Evolutionary conservation across 1,140 invertebrate genomes (phyloP).

Genomic region (Microplitis demolitor): DNA sequence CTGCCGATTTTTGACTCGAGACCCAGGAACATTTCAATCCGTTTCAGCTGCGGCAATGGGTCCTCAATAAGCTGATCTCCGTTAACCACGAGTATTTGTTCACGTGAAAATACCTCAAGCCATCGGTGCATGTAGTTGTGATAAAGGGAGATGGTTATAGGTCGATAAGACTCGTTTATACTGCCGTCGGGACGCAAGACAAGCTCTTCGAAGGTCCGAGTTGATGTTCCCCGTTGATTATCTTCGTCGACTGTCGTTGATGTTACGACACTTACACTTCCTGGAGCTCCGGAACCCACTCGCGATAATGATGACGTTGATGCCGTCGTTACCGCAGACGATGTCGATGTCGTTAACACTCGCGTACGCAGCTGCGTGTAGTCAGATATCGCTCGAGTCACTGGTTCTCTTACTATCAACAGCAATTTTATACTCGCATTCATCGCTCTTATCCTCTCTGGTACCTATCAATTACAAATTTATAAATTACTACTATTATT

Average conservation of each 20-base stretch:
- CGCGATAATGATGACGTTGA: no score
- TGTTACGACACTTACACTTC: slow-evolving; percentile 36
- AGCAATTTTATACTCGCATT: slow-evolving; percentile 91
- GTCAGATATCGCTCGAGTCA: slow-evolving; percentile 94
- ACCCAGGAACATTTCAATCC: slow-evolving; percentile 87
- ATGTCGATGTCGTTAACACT: slow-evolving; percentile 72
- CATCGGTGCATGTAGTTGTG: slow-evolving; percentile 82
- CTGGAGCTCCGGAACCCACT: no score
- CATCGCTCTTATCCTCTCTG: slow-evolving; percentile 88
- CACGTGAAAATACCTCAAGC: slow-evolving; percentile 85
- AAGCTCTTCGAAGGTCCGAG: slow-evolving; percentile 79
- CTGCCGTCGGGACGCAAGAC: slow-evolving; percentile 79
- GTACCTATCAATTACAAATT: slow-evolving; percentile 61
- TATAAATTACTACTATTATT: slow-evolving; percentile 40
- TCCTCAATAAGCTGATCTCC: slow-evolving; percentile 95
- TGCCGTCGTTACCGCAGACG: slow-evolving; percentile 57
- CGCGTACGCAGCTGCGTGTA: slow-evolving; percentile 87
- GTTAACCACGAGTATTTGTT: slow-evolving; percentile 93
- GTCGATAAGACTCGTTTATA: slow-evolving; percentile 81
- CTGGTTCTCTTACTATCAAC: slow-evolving; percentile 94
- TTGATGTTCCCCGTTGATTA: slow-evolving; percentile 11
- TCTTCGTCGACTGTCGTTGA: slow-evolving; percentile 42
- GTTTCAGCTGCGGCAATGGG: slow-evolving; percentile 86
- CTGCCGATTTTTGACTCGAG: slow-evolving; percentile 78
- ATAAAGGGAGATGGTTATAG: slow-evolving; percentile 83